Percentiles rank a stretch among this genome's conserved stretches.
Evolutionary conservation across 2,888 invertebrate species (phyloP).

Genomic region (Abrostola triplasia): DNA sequence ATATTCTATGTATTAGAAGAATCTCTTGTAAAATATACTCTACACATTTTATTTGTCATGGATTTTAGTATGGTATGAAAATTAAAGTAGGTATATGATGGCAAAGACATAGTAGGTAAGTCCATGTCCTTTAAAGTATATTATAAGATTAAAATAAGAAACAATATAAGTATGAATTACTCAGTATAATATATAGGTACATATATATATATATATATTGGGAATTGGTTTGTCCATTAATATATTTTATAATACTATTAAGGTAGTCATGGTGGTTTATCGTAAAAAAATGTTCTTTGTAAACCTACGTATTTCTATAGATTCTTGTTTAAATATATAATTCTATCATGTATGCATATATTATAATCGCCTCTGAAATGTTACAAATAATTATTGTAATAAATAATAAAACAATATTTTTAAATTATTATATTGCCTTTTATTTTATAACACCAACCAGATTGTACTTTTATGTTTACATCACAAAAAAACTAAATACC

Average conservation of each 20-base stretch:
- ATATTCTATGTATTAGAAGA: not conserved
- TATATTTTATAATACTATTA: no score
- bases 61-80: not conserved
- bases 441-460: constrained; percentile 43
- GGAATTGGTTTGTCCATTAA: no score
- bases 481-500: constrained; percentile 12
- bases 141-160: not conserved
- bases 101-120: not conserved
- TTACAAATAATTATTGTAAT: constrained; percentile 13
- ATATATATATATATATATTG: no score
- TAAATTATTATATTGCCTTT: constrained; percentile 28
- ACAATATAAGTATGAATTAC: no score
- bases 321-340: constrained; percentile 6
- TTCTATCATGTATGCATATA: constrained; percentile 10
- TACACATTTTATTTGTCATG: not conserved
- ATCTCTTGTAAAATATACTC: not conserved
- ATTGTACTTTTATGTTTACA: constrained; percentile 37
- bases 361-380: constrained; percentile 16
- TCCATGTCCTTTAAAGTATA: not conserved
- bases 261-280: no score
- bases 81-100: not conserved
- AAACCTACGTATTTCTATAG: constrained; percentile 30
- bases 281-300: not conserved
- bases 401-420: constrained; percentile 38
- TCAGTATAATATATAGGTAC: no score